These are phyloP conservation scores for Mesorhabditis belari DNA, from an alignment of 2,888 invertebrate genomes.

Conservation along the genomic window DNA sequence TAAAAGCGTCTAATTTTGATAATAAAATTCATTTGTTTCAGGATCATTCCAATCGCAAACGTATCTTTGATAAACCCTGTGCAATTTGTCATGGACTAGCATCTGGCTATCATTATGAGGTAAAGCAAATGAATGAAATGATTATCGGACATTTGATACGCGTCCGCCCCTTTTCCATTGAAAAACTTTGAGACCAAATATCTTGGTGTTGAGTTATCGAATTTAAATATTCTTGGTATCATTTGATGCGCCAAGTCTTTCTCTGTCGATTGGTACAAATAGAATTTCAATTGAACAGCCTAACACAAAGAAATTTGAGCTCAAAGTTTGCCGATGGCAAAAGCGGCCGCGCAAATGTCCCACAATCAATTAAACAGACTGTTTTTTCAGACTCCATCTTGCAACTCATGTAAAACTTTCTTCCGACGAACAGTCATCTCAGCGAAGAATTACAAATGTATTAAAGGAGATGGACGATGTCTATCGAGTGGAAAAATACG, in stretches of 20 bases:
- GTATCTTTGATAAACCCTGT: constrained; percentile 23
- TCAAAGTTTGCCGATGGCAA: background rate
- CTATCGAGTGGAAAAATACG: background rate
- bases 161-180: too few species aligned
- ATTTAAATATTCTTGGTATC: too few species aligned
- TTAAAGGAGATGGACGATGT: constrained; percentile 13
- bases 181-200: too few species aligned
- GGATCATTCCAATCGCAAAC: background rate
- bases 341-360: too few species aligned
- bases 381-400: constrained; percentile 16
- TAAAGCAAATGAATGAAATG: constrained; percentile 10
- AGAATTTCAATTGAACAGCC: too few species aligned
- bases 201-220: too few species aligned
- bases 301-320: too few species aligned
- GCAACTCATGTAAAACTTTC: constrained; percentile 30
- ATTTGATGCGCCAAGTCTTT: too few species aligned
- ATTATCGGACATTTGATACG: too few species aligned
- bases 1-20: too few species aligned
- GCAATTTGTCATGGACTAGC: constrained; percentile 21
- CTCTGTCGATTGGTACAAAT: too few species aligned
- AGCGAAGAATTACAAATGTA: constrained; percentile 10
- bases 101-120: constrained; percentile 34
- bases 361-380: background rate
- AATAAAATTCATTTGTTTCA: background rate
- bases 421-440: constrained; percentile 21